These are phyloP conservation scores for Microplitis demolitor DNA, from an alignment of 1,140 invertebrate genomes.

Conservation along the genomic window DNA sequence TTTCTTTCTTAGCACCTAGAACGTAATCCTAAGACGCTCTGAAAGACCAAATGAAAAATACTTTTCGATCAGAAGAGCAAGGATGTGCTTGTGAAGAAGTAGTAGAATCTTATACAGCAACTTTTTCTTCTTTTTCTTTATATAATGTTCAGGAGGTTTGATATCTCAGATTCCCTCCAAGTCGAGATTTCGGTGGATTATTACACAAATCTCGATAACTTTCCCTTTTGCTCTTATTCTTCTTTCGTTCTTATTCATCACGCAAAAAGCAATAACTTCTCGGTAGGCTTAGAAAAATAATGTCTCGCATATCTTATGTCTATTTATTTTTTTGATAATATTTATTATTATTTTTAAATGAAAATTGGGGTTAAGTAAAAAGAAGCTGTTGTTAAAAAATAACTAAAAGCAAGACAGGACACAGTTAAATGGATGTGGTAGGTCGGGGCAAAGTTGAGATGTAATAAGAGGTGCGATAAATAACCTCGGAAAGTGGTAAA, in stretches of 20 bases:
- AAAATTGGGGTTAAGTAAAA: background rate
- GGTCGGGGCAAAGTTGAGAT: constrained; percentile 31
- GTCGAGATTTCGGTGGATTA: constrained; percentile 25
- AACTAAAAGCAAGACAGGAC: constrained; percentile 15
- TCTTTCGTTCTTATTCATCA: background rate
- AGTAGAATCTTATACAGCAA: constrained; percentile 15
- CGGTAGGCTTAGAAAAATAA: background rate
- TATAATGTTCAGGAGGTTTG: constrained; percentile 20
- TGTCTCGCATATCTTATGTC: background rate
- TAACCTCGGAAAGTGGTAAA: constrained; percentile 54
- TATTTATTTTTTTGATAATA: background rate
- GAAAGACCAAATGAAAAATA: constrained; percentile 59
- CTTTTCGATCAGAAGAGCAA: constrained; percentile 46
- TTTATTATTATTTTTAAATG: background rate
- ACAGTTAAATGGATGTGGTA: constrained; percentile 21
- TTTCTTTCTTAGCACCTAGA: constrained; percentile 31
- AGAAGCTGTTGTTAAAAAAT: background rate
- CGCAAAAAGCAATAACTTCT: background rate
- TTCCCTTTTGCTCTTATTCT: background rate
- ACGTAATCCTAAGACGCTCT: constrained; percentile 49
- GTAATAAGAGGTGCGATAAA: constrained; percentile 54
- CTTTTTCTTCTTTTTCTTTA: background rate
- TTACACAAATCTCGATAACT: constrained; percentile 15
- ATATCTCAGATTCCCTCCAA: constrained; percentile 9
- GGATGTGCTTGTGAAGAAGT: constrained; percentile 1